Evolutionary conservation across 1,140 invertebrate species (phyloP).

Genomic region (Battus philenor): DNA sequence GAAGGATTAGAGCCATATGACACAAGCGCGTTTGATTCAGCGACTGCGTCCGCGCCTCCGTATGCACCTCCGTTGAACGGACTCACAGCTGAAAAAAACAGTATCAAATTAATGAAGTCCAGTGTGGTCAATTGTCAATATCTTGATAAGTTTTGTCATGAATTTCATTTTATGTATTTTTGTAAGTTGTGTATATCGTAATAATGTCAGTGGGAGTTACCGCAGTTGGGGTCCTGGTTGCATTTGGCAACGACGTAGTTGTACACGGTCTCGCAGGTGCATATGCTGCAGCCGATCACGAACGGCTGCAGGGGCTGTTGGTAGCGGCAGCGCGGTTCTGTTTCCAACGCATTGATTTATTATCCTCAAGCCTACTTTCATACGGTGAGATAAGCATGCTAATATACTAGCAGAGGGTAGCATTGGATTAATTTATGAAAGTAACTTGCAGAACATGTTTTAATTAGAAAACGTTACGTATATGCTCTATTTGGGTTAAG

Average conservation of each 20-base stretch:
- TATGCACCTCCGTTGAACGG: not conserved
- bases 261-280: slow-evolving; percentile 29
- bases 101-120: not conserved
- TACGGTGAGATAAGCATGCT: too few species aligned
- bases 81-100: not conserved
- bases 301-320: slow-evolving; percentile 25
- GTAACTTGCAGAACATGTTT: too few species aligned
- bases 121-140: not conserved
- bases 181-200: too few species aligned
- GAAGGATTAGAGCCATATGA: slow-evolving; percentile 1
- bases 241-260: slow-evolving; percentile 34
- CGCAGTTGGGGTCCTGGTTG: slow-evolving; percentile 6
- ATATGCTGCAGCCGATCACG: slow-evolving; percentile 26
- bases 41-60: not conserved
- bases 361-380: too few species aligned
- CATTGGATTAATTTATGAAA: too few species aligned
- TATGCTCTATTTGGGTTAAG: too few species aligned
- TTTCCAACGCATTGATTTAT: too few species aligned
- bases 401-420: too few species aligned
- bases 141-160: not conserved
- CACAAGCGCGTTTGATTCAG: not conserved
- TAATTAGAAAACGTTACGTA: too few species aligned
- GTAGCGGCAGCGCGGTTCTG: slow-evolving; percentile 35
- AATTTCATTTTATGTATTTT: too few species aligned
- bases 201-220: slow-evolving; percentile 5